Percentiles rank a stretch among this genome's conserved stretches.
These are phyloP conservation scores for Geophilus truncorum DNA, from an alignment of 2,888 invertebrate species.

Conservation along the genomic window DNA sequence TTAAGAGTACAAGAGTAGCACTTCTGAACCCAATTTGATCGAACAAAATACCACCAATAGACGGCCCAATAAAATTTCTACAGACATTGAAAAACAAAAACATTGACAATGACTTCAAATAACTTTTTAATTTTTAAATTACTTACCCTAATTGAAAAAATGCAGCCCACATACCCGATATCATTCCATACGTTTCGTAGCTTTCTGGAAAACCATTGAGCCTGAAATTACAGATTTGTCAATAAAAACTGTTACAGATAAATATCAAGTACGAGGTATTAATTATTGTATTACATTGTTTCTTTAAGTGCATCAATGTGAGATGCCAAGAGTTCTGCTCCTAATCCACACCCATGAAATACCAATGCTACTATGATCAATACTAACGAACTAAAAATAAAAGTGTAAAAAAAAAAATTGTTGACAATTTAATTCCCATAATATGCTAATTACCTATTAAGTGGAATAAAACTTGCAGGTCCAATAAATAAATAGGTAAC, in stretches of 20 bases:
- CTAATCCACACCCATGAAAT: constrained; percentile 76
- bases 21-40: constrained; percentile 52
- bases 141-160: constrained; percentile 70
- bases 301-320: constrained; percentile 77
- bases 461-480: constrained; percentile 70
- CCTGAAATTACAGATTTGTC: too few relatives aligned
- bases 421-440: not conserved
- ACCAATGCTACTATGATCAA: constrained; percentile 50
- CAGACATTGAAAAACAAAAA: constrained; percentile 57
- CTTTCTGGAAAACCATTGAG: constrained; percentile 63
- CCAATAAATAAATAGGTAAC: constrained; percentile 69
- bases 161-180: constrained; percentile 86
- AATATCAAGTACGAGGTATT: too few relatives aligned
- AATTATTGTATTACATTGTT: constrained; percentile 66
- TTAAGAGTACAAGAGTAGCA: constrained; percentile 41
- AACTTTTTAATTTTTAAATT: not conserved
- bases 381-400: not conserved
- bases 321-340: constrained; percentile 78
- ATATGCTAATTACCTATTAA: constrained; percentile 55
- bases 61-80: constrained; percentile 78
- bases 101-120: not conserved
- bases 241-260: not conserved
- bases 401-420: not conserved
- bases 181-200: constrained; percentile 79
- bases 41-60: constrained; percentile 66